phyloP scores from a whole-genome alignment of 2,888 invertebrate species.

The Stegophylla sp. region DNA sequence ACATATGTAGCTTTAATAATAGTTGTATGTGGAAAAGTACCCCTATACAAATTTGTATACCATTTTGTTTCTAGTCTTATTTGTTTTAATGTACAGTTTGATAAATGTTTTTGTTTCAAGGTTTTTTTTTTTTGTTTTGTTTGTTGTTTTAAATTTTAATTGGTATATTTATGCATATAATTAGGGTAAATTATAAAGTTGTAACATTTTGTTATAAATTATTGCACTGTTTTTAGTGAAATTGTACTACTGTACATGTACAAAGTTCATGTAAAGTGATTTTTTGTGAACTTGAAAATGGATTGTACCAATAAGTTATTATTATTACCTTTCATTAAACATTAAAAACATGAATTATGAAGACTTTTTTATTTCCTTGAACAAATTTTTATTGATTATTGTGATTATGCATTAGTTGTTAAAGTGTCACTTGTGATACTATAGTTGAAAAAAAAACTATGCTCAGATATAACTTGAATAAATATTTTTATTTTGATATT shows the following conservation, averaged over 20 bases:
- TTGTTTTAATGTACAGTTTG: constrained; percentile 23
- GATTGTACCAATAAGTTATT: background rate
- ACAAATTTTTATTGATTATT: background rate
- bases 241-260: background rate
- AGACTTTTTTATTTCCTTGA: background rate
- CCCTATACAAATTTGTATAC: background rate
- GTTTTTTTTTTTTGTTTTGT: constrained; percentile 17
- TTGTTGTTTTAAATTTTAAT: constrained; percentile 36
- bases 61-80: constrained; percentile 40
- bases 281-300: background rate
- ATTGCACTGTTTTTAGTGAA: constrained; percentile 41
- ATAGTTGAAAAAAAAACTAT: too few species aligned
- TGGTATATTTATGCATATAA: background rate
- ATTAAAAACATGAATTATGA: background rate
- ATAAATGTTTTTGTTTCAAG: constrained; percentile 26
- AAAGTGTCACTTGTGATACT: too few species aligned
- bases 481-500: too few species aligned
- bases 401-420: too few species aligned
- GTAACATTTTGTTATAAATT: constrained; percentile 36
- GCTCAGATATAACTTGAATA: background rate
- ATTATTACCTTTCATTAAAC: constrained; percentile 9
- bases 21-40: background rate
- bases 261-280: background rate
- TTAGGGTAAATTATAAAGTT: constrained; percentile 9
- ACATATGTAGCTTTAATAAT: background rate